Evolutionary conservation across 2,888 invertebrate species (phyloP).

Genomic region (Lamellibrachia columna): DNA sequence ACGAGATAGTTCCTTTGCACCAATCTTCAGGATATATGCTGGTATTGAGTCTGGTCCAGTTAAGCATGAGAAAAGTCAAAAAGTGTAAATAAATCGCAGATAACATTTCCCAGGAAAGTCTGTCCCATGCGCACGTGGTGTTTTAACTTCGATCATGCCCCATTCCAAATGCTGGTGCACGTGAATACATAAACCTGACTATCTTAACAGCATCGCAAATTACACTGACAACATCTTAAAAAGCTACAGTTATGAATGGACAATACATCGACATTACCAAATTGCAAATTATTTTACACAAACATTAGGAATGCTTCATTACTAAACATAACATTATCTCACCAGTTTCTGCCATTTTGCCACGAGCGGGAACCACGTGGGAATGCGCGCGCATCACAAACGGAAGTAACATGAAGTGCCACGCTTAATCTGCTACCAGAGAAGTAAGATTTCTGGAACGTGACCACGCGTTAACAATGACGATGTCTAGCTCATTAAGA

Average conservation of each 20-base stretch:
- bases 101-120: too few species aligned
- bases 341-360: constrained; percentile 11
- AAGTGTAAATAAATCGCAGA: too few species aligned
- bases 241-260: not conserved
- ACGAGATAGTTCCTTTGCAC: too few species aligned
- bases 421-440: not conserved
- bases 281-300: not conserved
- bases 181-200: not conserved
- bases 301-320: not conserved
- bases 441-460: not conserved
- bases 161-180: not conserved
- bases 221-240: not conserved
- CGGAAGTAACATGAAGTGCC: not conserved
- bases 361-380: constrained; percentile 6
- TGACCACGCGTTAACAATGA: too few species aligned
- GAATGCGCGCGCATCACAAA: not conserved
- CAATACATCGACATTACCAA: not conserved
- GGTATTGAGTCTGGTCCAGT: too few species aligned
- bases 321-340: not conserved
- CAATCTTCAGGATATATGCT: too few species aligned
- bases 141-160: not conserved
- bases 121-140: not conserved
- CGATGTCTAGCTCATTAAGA: too few species aligned
- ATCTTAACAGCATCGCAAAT: not conserved
- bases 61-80: too few species aligned